Evolutionary conservation across 2,888 invertebrate genomes (phyloP).

Genomic region (Aleiodes alternator): DNA sequence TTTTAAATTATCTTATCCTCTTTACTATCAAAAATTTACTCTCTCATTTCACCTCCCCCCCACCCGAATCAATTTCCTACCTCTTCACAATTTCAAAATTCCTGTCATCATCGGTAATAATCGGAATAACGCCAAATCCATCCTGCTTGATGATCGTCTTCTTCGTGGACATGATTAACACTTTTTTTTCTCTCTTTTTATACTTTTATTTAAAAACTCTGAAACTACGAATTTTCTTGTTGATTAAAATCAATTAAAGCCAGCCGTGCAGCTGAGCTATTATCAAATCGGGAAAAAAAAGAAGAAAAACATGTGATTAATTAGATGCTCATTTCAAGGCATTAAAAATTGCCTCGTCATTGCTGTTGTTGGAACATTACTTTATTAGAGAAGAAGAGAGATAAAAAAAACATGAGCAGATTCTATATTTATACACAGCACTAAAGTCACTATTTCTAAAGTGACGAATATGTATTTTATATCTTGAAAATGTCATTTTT

Average conservation of each 20-base stretch:
- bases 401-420: no score
- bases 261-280: neutral
- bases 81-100: slow-evolving; percentile 23
- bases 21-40: no score
- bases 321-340: slow-evolving; percentile 8
- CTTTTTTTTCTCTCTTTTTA: slow-evolving; percentile 9
- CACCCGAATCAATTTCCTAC: neutral
- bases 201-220: slow-evolving; percentile 9
- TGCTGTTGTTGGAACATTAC: no score
- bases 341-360: neutral
- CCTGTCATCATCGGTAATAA: slow-evolving; percentile 2
- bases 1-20: no score
- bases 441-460: no score
- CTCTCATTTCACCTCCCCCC: no score
- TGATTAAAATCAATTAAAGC: no score
- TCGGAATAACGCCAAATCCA: slow-evolving; percentile 61
- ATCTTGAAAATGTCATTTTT: no score
- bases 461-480: no score
- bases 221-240: no score
- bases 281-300: neutral
- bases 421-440: no score
- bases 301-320: neutral
- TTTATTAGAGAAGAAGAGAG: no score
- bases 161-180: slow-evolving; percentile 54
- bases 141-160: slow-evolving; percentile 60